Base-by-base conservation (phyloP, 2,888 invertebrate species). In the Eupithecia inturbata region DNA sequence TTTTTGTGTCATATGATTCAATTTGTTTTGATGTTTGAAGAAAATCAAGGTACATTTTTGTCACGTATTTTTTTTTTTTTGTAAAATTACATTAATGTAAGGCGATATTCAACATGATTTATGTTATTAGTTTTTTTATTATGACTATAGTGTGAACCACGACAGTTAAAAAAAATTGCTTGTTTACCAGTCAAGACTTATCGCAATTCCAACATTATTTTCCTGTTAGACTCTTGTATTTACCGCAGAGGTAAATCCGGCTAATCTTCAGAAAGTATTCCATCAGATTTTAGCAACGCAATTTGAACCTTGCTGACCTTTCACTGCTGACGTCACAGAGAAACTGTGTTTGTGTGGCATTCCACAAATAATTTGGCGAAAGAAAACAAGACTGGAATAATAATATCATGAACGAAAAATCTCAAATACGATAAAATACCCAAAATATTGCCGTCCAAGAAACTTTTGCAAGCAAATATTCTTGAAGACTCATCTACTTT, bases 241-340 rank as follows among this genome's bases (percentile, higher is more conserved):
- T 26, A 57, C 57, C 26, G 57, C 14, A 12, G 26, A 57, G 14
- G 1, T 22, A 57, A 45, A 19, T 45, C 6, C n/a, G 3, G 49
- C n/a, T 22, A 53, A 3, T 57, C 26, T 57, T 12, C 26, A 62
- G 31, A 31, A 62, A 31, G 31, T 62, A 76, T 74, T 68, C 73
- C 36, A 76, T 73, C 74, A 67, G 16, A 68, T 19, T 74, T 71
- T 49, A 33, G 33, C 36, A 36, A 31, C 70, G 68, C 45, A 73
- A 70, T 66, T 63, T 71, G 68, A 76, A 60, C 75, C 80, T 76
- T 74, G 74, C 70, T 83, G 84, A 85, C 87, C 87, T 86, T 86
- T 85, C 75, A 39, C 71, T 68, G 71, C 63, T 63, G 39, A 76
- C 79, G 76, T 71, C 73, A 77, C 73, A 67, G 63, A 71, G 73